Base-by-base conservation (phyloP, 2,888 invertebrate genomes). In the Pristionchus entomophagus region DNA sequence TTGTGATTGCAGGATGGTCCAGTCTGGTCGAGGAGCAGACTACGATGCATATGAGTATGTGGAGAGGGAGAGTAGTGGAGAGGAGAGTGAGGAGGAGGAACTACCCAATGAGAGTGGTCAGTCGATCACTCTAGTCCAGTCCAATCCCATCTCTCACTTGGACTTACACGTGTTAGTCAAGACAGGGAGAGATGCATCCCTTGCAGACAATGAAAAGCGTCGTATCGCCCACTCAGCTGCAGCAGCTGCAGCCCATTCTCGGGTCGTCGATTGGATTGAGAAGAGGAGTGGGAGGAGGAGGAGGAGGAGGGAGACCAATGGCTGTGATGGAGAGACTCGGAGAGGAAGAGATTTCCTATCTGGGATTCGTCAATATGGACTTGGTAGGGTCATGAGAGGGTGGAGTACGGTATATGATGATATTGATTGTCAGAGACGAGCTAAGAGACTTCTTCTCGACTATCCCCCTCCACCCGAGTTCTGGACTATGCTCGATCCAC, bases 401-500 rank as follows among this genome's bases (percentile, higher is more conserved):
- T 12, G 1, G 6, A 10, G n/a, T 32, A 32, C 22, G 19, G 49
- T 51, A 80, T 19, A 19, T 26, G 29, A 51, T 8, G 8, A 3
- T 80, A 35, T 80, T 53, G 53, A 51, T 80, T 80, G 53, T 22
- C n/a, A 73, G 73, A 73, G 41, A 45, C 41, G 10, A 45, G 73
- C 41, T 8, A n/a, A 32, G 17, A n/a, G 41, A 38, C 41, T 85
- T n/a, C 53, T 85, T 38, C 49, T 35, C 32, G 29, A 35, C 26
- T 38, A 38, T 19, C 85, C 85, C 32, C 85, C 85, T 53, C 77
- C 85, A 5, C 29, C 14, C 17, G 53, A 85, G 35, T 85, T 85
- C 41, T 85, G 85, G 85, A 77, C 41, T n/a, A 45, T 51, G 22
- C 69, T 84, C 10, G 41, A 32, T n/a, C 38, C 92, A 19, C 85